Conservation (phyloP, 2,888 invertebrate genomes). For the Thereva nobilitata region DNA sequence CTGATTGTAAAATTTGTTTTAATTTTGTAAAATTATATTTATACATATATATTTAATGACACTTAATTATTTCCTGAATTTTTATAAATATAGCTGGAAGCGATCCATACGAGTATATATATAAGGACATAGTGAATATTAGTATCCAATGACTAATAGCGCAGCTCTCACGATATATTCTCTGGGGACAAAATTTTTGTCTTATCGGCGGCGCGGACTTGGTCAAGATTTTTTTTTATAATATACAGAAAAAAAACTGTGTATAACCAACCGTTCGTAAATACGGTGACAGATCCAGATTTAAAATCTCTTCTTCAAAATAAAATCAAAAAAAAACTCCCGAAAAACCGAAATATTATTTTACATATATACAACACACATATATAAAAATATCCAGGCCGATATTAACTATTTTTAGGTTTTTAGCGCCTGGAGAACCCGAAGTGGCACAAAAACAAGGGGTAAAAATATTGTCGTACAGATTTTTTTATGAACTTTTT, state of each 20-base stretch:
- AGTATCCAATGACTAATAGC: conserved; percentile 17
- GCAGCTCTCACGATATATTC: conserved; percentile 6
- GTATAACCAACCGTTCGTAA: too few species aligned
- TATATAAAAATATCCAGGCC: conserved; percentile 41
- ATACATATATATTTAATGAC: not conserved
- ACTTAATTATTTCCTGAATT: conserved; percentile 1
- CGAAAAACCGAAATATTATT: conserved; percentile 14
- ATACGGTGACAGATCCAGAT: too few species aligned
- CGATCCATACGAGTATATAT: conserved; percentile 16
- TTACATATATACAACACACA: conserved; percentile 34
- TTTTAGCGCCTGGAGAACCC: conserved; percentile 41
- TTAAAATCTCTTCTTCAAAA: not conserved
- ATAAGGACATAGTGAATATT: conserved; percentile 27
- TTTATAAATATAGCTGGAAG: conserved; percentile 24
- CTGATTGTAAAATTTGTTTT: too few species aligned
- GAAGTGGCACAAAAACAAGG: not conserved
- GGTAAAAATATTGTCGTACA: too few species aligned
- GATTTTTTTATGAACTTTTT: not conserved
- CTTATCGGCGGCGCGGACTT: conserved; percentile 21
- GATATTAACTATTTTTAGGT: conserved; percentile 43
- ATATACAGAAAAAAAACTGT: not conserved
- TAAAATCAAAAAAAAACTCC: conserved; percentile 10
- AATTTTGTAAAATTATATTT: too few species aligned
- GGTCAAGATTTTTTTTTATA: conserved; percentile 33
- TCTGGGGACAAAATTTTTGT: conserved; percentile 20